Evolutionary conservation across 2,888 invertebrate species (phyloP), one percentile per base, ranked within the genome.

Genomic region (Himalopsyche kuldschensis): DNA sequence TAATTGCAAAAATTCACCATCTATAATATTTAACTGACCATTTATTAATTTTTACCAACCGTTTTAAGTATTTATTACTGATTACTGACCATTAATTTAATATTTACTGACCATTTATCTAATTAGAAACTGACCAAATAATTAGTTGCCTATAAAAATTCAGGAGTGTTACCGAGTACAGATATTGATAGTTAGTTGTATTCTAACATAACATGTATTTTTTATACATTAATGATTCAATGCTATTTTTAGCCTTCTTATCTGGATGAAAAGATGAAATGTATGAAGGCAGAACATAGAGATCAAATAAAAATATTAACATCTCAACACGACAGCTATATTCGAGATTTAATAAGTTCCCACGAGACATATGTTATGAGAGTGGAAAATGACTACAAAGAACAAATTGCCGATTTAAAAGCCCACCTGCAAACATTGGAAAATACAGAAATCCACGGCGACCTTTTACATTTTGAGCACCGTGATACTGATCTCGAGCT

Each of bases 371-470:
- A 90, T 0, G 86, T 93, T 6, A 89, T 89, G 0, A 87, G 88
- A 0, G 84, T 94, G 6, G 93, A 94, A 82, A 91, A 91, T 85
- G 88, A 89, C 55, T 88, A 92, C 89, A 89, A 91, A 10, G 89
- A 90, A 4, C 90, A 90, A 86, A 92, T 95, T 80, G 90, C 89
- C 0, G 90, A 90, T 35, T 88, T 94, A 17, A 94, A 94, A 87
- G 90, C 91, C 0, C 91, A 92, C 88, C 90, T 93, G 32, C 92
- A 92, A 82, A 91, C 90, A 0, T 87, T 90, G 0, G 90, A 91
- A 85, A 90, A 90, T 88, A 89, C 90, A 0, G 90, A 92, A 85
- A 87, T 92, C 15, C 93, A 93, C 88, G 93, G 92, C 87, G 93
- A 93, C 87, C 55, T 85, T 32, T 76, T 82, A 27, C 79, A 78